A percentile compares a stretch with the other conserved stretches of the same genome.
phyloP scores from a whole-genome alignment of 2,113 vertebrate genomes.

The Tamias sibiricus region DNA sequence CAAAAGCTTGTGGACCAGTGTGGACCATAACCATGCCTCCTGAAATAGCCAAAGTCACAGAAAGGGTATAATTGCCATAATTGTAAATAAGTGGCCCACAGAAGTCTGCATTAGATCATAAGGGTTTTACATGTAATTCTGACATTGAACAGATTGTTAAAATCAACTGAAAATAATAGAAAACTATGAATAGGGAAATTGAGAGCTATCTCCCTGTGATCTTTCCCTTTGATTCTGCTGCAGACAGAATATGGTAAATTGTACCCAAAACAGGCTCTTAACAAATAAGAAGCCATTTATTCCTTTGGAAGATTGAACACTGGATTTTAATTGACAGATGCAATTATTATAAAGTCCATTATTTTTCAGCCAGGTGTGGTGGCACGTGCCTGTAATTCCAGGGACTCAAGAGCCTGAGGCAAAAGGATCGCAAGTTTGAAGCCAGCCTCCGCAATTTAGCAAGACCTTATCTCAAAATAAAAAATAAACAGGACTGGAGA shows the following conservation, averaged over 20 bases:
- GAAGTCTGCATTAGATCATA: conserved; percentile 61
- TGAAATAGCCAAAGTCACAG: conserved; percentile 52
- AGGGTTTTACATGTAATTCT: conserved; percentile 63
- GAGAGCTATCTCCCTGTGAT: conserved; percentile 64
- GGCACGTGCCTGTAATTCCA: too few species aligned
- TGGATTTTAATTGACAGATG: conserved; percentile 68
- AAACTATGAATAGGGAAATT: conserved; percentile 69
- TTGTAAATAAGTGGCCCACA: conserved; percentile 67
- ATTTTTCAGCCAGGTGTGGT: too few species aligned
- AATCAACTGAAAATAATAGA: conserved; percentile 73
- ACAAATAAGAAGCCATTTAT: conserved; percentile 43
- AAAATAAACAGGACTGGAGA: too few species aligned
- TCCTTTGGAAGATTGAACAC: conserved; percentile 36
- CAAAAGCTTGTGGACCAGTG: conserved; percentile 19
- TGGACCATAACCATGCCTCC: conserved; percentile 34
- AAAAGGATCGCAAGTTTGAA: too few species aligned
- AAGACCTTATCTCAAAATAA: too few species aligned
- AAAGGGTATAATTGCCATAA: conserved; percentile 73
- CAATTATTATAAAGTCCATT: conserved; percentile 36
- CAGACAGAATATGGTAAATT: conserved; percentile 1
- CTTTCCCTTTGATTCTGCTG: conserved; percentile 51
- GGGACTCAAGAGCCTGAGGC: too few species aligned
- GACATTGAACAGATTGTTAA: conserved; percentile 67
- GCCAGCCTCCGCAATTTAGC: too few species aligned
- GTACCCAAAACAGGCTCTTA: conserved; percentile 45